phyloP scores from a whole-genome alignment of 2,888 invertebrate species.

The Amphimallon solstitiale region DNA sequence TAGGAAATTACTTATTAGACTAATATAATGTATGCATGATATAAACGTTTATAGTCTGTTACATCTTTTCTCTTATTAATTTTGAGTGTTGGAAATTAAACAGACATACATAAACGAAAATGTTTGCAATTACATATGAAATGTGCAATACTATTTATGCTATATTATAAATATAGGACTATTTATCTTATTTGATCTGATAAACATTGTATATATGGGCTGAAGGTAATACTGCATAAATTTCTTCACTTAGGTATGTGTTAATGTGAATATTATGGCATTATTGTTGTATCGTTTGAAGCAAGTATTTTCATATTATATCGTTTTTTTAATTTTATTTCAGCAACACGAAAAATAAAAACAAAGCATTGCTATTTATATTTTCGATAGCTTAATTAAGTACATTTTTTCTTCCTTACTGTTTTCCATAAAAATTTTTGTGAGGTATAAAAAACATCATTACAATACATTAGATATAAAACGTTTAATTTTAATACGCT shows the following conservation, averaged over 20 bases:
- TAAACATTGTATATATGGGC: background rate
- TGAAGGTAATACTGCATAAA: slow-evolving; percentile 30
- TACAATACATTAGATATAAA: slow-evolving; percentile 53
- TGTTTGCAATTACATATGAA: slow-evolving; percentile 18
- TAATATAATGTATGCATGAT: slow-evolving; percentile 9
- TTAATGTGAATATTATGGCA: slow-evolving; percentile 21
- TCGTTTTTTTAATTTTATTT: background rate
- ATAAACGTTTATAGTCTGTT: slow-evolving; percentile 3
- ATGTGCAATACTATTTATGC: slow-evolving; percentile 19
- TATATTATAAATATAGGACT: slow-evolving; percentile 8
- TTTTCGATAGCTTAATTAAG: slow-evolving; percentile 47
- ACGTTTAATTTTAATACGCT: slow-evolving; percentile 34
- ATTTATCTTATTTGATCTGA: no score
- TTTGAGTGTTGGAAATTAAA: slow-evolving; percentile 18
- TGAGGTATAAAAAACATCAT: slow-evolving; percentile 60
- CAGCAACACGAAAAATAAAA: slow-evolving; percentile 23
- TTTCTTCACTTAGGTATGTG: slow-evolving; percentile 18
- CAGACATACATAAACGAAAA: slow-evolving; percentile 2
- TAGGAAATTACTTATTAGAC: slow-evolving; percentile 40
- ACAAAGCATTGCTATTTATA: background rate
- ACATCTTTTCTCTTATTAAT: background rate
- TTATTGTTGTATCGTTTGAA: slow-evolving; percentile 11
- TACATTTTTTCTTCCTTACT: slow-evolving; percentile 52
- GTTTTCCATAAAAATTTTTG: slow-evolving; percentile 55
- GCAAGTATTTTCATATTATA: slow-evolving; percentile 17